These are phyloP conservation scores for Harlomillsia oculata DNA, from an alignment of 1,140 invertebrate genomes.

Conservation along the genomic window DNA sequence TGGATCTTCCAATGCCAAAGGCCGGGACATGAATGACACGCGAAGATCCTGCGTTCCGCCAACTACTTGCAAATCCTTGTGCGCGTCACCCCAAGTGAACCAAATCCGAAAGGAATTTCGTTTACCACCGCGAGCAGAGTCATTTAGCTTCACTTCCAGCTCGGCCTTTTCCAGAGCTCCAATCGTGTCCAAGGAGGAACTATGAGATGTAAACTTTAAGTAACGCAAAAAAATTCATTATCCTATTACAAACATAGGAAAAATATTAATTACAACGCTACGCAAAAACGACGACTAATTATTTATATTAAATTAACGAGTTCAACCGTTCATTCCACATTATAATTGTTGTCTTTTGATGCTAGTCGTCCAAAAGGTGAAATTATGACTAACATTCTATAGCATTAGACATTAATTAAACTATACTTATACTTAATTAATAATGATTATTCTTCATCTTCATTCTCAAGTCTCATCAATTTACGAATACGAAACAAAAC, in stretches of 20 bases:
- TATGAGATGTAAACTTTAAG: constrained; percentile 18
- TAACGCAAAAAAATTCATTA: too few relatives aligned
- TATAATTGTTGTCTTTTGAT: neutral
- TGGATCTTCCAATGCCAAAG: constrained; percentile 20
- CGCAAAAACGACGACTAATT: neutral
- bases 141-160: constrained; percentile 34
- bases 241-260: neutral
- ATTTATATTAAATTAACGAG: neutral
- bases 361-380: too few relatives aligned
- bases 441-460: too few relatives aligned
- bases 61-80: constrained; percentile 49
- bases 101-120: constrained; percentile 48
- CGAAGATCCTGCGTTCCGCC: constrained; percentile 63
- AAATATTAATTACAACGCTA: neutral
- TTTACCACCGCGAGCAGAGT: constrained; percentile 30
- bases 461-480: too few relatives aligned
- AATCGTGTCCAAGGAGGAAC: constrained; percentile 35
- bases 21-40: constrained; percentile 30
- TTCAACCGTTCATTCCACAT: neutral
- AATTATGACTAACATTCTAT: too few relatives aligned
- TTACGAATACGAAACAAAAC: too few relatives aligned
- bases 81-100: constrained; percentile 51
- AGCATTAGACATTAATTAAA: too few relatives aligned
- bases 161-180: constrained; percentile 28
- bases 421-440: too few relatives aligned